Evolutionary conservation across 2,797 vertebrate genomes (phyloP), one percentile per base, ranked within the genome.

Genomic region (Chelon auratus): DNA sequence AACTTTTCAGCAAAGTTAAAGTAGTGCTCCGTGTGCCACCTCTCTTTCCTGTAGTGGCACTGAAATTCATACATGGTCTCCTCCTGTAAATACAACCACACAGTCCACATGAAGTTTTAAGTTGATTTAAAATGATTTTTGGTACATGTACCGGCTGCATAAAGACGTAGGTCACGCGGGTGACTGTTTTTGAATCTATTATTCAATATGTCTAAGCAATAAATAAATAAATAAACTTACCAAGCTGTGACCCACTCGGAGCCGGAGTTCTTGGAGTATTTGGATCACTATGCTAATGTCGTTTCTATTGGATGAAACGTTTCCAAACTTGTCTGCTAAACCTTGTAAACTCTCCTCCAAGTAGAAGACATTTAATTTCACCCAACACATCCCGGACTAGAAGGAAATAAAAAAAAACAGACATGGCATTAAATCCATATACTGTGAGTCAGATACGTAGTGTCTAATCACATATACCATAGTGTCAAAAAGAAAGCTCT

Each of bases 301-400:
- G 62, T 93, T 91, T 85, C 88, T 93, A 87, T 95, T 95, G 76
- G 94, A 93, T 72, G 95, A 95, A 87, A 94, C 91, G 72, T 95
- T 95, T 75, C 94, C 95, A 91, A 95, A 95, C 87, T 93, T 94
- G 45, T 91, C 53, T 2, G 91, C 72, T 91, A 95, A 91, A 68
- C 68, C 83, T 80, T 85, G 63, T 89, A 95, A 94, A 89, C 95
- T 95, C 57, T 88, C 59, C 86, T 95, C 93, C 91, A 95, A 81
- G 75, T 91, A 86, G 90, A 88, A 93, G 45, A 95, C 77, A 63
- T 95, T 95, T 85, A 95, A 90, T 71, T 89, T 91, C 52, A 94
- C 90, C 94, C 94, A 95, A 91, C 94, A 95, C 91, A 92, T 93
- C 72, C 85, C 91, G 79, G 86, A 91, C 95, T 95, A 56, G 2